A percentile compares a stretch with the other conserved stretches of the same genome.
Conservation (phyloP, 2,113 vertebrate species). For the Xiphorhynchus elegans region DNA sequence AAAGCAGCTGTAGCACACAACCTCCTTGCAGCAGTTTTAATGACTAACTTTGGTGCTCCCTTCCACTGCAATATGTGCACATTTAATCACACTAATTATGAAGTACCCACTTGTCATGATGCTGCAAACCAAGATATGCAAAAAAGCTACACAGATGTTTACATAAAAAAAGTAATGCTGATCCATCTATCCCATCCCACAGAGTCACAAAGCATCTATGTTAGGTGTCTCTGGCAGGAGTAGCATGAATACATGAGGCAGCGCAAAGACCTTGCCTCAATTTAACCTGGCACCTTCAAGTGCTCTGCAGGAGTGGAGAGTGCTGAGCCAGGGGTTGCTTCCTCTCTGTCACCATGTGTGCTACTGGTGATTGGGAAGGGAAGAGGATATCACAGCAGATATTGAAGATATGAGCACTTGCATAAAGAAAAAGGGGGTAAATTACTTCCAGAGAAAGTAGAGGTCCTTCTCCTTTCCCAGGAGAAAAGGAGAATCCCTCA, state of each 20-base stretch:
- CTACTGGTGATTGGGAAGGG: rapidly evolving
- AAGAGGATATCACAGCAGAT: not conserved
- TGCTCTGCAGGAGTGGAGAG: not conserved
- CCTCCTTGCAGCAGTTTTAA: not conserved
- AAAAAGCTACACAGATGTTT: not conserved
- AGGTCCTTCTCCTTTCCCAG: not conserved
- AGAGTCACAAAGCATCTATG: not conserved
- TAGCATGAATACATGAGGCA: not conserved
- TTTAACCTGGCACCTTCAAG: not conserved
- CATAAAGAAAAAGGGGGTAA: not conserved
- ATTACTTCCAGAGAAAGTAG: not conserved
- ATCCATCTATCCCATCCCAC: not conserved
- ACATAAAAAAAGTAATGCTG: not conserved
- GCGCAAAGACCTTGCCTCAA: not conserved
- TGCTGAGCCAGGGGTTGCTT: not conserved
- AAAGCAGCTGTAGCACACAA: not conserved
- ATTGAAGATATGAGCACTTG: not conserved
- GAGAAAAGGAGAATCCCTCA: not conserved
- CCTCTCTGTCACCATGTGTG: rapidly evolving
- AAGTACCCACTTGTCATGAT: not conserved
- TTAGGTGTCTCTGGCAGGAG: rapidly evolving
- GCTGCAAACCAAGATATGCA: not conserved
- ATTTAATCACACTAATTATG: not conserved
- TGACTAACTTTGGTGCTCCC: not conserved
- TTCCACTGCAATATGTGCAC: not conserved